Conservation (phyloP, 2,888 invertebrate genomes). For the Melieria picta region DNA sequence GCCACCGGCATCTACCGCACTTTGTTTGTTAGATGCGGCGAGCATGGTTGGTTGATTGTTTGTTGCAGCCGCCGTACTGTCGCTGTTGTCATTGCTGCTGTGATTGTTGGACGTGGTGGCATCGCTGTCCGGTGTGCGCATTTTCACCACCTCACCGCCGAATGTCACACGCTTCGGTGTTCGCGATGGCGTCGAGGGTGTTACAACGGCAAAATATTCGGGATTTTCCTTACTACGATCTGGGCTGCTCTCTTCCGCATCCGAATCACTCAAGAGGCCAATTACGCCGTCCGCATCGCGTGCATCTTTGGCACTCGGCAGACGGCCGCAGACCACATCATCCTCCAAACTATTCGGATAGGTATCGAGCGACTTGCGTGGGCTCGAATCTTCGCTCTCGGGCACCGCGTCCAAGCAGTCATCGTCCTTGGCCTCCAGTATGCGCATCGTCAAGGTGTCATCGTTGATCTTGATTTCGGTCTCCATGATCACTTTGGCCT, state of each 20-base stretch:
- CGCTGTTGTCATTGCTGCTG: slow-evolving; percentile 4
- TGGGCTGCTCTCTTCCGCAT: slow-evolving; percentile 68
- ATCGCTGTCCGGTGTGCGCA: slow-evolving; percentile 87
- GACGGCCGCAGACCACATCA: slow-evolving; percentile 63
- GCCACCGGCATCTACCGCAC: neutral
- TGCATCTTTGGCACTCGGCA: slow-evolving; percentile 45
- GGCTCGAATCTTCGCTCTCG: slow-evolving; percentile 58
- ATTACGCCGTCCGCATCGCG: slow-evolving; percentile 66
- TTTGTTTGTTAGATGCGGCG: slow-evolving; percentile 6
- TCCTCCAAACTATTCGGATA: slow-evolving; percentile 48
- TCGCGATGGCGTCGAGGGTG: slow-evolving; percentile 64
- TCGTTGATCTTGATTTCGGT: slow-evolving; percentile 85
- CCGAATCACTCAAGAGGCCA: slow-evolving; percentile 72
- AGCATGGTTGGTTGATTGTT: slow-evolving; percentile 9
- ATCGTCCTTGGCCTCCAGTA: slow-evolving; percentile 71
- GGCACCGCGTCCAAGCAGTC: slow-evolving; percentile 44
- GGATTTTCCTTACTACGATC: slow-evolving; percentile 31
- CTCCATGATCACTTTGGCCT: slow-evolving; percentile 79
- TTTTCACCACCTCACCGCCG: slow-evolving; percentile 87
- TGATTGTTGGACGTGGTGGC: slow-evolving; percentile 67
- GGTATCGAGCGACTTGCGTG: slow-evolving; percentile 45
- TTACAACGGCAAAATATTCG: slow-evolving; percentile 36
- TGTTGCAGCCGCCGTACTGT: neutral
- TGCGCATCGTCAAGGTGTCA: slow-evolving; percentile 85
- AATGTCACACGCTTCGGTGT: slow-evolving; percentile 81